A percentile compares a stretch with the other conserved stretches of the same genome.
These are phyloP conservation scores for Antheraea mylitta DNA, from an alignment of 1,140 invertebrate species.

Conservation along the genomic window DNA sequence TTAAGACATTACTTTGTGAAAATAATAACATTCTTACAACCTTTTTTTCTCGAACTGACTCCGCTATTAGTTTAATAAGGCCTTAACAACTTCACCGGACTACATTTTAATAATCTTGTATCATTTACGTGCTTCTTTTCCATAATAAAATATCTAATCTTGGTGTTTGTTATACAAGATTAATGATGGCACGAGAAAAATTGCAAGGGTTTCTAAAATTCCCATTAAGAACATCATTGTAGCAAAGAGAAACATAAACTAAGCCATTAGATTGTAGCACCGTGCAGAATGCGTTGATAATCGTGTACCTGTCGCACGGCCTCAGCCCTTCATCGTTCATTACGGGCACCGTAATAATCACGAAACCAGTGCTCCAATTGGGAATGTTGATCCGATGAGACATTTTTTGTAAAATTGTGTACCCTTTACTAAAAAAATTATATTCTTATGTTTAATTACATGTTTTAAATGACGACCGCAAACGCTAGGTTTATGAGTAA, in stretches of 20 bases:
- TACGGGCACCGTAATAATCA: constrained; percentile 35
- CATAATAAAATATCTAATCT: neutral
- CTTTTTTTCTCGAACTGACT: too few relatives aligned
- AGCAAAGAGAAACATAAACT: constrained; percentile 38
- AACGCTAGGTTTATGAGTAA: too few relatives aligned
- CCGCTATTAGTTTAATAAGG: too few relatives aligned
- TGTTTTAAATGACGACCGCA: too few relatives aligned
- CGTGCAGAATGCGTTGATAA: constrained; percentile 73
- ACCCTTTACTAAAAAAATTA: neutral
- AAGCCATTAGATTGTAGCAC: constrained; percentile 38
- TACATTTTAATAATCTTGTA: too few relatives aligned
- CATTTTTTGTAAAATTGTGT: constrained; percentile 1
- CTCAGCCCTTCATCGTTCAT: constrained; percentile 34
- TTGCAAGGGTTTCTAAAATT: constrained; percentile 44
- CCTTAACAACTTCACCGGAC: too few relatives aligned
- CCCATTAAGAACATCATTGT: constrained; percentile 45
- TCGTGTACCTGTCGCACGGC: constrained; percentile 73
- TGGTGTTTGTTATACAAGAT: constrained; percentile 16
- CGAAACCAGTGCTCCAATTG: neutral
- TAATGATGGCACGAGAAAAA: constrained; percentile 39
- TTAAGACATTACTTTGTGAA: too few relatives aligned
- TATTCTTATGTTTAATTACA: too few relatives aligned
- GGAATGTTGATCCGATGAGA: neutral
- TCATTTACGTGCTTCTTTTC: too few relatives aligned
- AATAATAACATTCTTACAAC: too few relatives aligned